Percentiles rank a stretch among this genome's conserved stretches.
phyloP scores from a whole-genome alignment of 1,140 invertebrate species.

The Drosophila dunni region DNA sequence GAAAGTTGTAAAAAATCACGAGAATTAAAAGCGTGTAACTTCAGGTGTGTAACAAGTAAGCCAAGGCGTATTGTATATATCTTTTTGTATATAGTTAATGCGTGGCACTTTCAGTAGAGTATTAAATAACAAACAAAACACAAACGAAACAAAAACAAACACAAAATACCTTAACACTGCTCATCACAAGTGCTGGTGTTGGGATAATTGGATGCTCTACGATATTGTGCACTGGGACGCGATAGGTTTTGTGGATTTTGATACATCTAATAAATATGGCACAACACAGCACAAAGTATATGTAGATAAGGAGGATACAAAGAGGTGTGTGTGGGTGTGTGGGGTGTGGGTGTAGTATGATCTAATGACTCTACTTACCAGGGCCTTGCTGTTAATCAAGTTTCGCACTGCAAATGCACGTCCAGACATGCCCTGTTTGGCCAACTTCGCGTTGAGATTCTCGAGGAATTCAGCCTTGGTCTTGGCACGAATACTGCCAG shows the following conservation, averaged over 20 bases:
- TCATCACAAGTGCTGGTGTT: conserved; percentile 63
- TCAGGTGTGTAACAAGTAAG: conserved; percentile 9
- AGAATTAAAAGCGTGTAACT: not conserved
- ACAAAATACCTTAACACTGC: conserved; percentile 79
- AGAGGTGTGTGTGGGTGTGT: conserved; percentile 7
- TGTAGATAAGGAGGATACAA: conserved; percentile 13
- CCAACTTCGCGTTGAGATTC: conserved; percentile 90
- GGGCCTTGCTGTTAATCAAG: conserved; percentile 88
- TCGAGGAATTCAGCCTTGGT: conserved; percentile 88
- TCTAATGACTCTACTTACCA: conserved; percentile 85
- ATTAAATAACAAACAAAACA: conserved; percentile 42
- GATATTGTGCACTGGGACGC: conserved; percentile 81
- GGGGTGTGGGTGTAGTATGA: not conserved
- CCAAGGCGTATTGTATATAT: conserved; percentile 7
- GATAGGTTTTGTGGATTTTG: conserved; percentile 79
- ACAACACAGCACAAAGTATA: conserved; percentile 13
- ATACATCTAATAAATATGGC: conserved; percentile 67
- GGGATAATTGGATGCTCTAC: conserved; percentile 54
- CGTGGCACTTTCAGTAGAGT: conserved; percentile 23
- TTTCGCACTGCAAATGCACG: conserved; percentile 86
- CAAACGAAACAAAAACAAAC: conserved; percentile 35
- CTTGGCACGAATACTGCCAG: conserved; percentile 85
- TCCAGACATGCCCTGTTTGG: conserved; percentile 87
- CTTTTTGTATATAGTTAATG: conserved; percentile 46
- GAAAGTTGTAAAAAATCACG: conserved; percentile 54